A percentile compares a stretch with the other conserved stretches of the same genome.
Evolutionary conservation across 2,888 invertebrate species (phyloP).

Genomic region (Leucophora obtusa): DNA sequence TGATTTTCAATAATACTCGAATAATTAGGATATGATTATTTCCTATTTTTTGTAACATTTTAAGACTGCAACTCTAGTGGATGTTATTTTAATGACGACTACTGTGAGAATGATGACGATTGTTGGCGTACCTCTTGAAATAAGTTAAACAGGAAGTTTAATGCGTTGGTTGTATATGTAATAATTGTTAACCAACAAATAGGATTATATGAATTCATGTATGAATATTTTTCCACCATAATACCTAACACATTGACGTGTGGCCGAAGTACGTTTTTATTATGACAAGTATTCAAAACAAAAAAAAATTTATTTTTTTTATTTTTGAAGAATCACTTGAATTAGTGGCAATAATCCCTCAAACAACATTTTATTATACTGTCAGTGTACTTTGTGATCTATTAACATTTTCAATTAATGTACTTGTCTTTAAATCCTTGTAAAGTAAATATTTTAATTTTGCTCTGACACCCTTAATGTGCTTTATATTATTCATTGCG

Average conservation of each 20-base stretch:
- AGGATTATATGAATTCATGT: conserved; percentile 49
- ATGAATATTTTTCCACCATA: background rate
- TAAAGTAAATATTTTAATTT: conserved; percentile 24
- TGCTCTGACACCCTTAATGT: conserved; percentile 37
- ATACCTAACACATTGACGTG: conserved; percentile 17
- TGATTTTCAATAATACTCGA: conserved; percentile 75
- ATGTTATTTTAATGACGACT: conserved; percentile 22
- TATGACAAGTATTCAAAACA: conserved; percentile 32
- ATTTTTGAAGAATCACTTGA: conserved; percentile 50
- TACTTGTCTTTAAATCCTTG: conserved; percentile 47
- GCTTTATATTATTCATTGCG: conserved; percentile 17
- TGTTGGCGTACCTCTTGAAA: conserved; percentile 40
- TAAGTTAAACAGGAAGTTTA: conserved; percentile 61
- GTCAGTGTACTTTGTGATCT: conserved; percentile 67
- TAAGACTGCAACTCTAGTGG: background rate
- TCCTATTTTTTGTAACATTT: conserved; percentile 17
- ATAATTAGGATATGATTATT: conserved; percentile 71
- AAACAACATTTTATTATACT: background rate
- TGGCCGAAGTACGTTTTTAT: conserved; percentile 33
- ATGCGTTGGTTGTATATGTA: background rate
- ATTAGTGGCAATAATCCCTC: conserved; percentile 48
- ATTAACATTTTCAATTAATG: conserved; percentile 75
- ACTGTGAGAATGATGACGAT: background rate
- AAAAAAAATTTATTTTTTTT: conserved; percentile 14
- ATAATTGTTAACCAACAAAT: conserved; percentile 23